phyloP scores from a whole-genome alignment of 2,113 vertebrate species.

The Psephotus haematonotus region DNA sequence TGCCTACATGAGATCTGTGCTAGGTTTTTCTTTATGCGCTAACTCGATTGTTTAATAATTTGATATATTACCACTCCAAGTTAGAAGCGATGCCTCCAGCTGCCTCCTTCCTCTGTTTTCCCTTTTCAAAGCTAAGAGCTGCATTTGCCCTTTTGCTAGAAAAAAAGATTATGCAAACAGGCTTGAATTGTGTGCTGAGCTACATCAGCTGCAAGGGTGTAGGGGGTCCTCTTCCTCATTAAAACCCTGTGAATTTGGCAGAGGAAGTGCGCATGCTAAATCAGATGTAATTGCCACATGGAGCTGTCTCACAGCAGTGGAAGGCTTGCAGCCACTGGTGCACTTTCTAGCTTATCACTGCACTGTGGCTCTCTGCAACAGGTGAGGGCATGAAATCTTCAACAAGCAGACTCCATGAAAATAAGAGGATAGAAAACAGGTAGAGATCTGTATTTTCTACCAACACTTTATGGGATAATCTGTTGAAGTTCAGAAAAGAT shows the following conservation, averaged over 20 bases:
- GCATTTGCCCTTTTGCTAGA: not conserved
- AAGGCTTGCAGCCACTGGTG: not conserved
- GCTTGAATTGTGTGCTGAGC: not conserved
- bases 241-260: not conserved
- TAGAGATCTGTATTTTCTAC: not conserved
- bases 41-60: not conserved
- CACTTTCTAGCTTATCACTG: not conserved
- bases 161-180: not conserved
- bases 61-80: not conserved
- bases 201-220: not conserved
- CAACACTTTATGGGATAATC: not conserved
- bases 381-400: not conserved
- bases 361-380: not conserved
- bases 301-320: not conserved
- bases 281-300: not conserved
- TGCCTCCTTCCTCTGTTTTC: not conserved
- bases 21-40: not conserved
- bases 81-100: not conserved
- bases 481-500: not conserved
- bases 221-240: not conserved
- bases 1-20: not conserved
- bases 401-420: not conserved
- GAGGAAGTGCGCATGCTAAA: not conserved
- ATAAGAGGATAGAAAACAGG: not conserved
- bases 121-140: not conserved